Percentiles rank a stretch among this genome's conserved stretches.
Evolutionary conservation across 2,113 vertebrate species (phyloP).

Genomic region (Himantopus leucocephalus): DNA sequence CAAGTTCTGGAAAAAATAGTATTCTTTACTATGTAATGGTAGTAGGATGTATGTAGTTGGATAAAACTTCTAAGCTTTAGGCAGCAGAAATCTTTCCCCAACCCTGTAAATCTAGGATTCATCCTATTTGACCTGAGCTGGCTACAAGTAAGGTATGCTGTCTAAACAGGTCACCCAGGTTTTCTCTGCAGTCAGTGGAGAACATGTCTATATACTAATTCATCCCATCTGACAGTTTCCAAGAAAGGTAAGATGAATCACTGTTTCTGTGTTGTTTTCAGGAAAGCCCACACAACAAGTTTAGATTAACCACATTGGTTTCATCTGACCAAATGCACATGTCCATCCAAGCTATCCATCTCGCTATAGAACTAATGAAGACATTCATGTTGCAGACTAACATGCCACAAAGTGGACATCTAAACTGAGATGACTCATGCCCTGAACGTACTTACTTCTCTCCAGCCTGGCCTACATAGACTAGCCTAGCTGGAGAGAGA

Average conservation of each 20-base stretch:
- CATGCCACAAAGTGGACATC: neutral
- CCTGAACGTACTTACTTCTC: neutral
- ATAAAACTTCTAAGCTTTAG: neutral
- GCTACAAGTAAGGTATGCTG: neutral
- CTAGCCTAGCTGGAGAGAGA: neutral
- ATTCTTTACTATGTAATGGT: neutral
- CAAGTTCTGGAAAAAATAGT: neutral
- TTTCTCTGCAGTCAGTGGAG: neutral
- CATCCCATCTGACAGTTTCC: neutral
- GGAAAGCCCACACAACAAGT: neutral
- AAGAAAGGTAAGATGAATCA: neutral
- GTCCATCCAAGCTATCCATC: neutral
- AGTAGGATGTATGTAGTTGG: neutral
- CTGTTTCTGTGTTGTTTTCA: neutral
- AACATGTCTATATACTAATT: neutral
- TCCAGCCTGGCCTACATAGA: neutral
- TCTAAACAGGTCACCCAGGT: neutral
- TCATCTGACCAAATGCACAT: rapidly evolving
- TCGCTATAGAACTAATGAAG: neutral
- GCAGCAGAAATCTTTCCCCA: neutral
- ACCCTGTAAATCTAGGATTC: neutral
- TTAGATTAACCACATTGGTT: neutral
- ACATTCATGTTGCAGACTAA: neutral
- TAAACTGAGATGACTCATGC: neutral
- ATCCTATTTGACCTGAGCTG: neutral